phyloP scores from a whole-genome alignment of 2,797 vertebrate genomes.

The Crenichthys baileyi region DNA sequence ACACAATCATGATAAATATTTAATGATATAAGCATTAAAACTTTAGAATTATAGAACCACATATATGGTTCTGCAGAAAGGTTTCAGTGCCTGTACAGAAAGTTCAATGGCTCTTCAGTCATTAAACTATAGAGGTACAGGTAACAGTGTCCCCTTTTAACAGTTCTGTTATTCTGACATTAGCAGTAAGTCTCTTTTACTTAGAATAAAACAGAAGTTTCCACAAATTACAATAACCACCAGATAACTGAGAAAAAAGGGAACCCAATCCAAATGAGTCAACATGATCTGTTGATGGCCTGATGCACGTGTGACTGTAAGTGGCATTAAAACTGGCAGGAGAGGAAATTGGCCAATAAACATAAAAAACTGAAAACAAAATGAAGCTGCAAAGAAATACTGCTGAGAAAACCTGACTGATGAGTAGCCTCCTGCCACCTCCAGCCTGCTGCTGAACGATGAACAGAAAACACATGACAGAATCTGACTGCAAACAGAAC shows the following conservation, averaged over 20 bases:
- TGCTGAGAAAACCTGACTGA: neutral
- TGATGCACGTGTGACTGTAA: neutral
- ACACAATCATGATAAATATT: too few relatives aligned
- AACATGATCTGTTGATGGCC: neutral
- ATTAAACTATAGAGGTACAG: too few relatives aligned
- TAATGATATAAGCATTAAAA: too few relatives aligned
- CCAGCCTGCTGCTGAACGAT: neutral
- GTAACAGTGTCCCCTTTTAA: too few relatives aligned
- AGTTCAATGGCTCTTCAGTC: too few relatives aligned
- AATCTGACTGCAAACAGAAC: neutral
- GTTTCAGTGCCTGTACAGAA: too few relatives aligned
- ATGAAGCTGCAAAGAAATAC: neutral
- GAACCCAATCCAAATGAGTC: neutral
- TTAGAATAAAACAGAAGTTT: too few relatives aligned
- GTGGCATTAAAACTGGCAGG: neutral
- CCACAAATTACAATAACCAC: too few relatives aligned
- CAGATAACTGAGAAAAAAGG: neutral
- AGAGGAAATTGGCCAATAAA: slow-evolving; percentile 3
- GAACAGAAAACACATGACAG: neutral
- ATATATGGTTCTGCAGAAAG: too few relatives aligned
- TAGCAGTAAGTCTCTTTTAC: too few relatives aligned
- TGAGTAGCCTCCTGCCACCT: neutral
- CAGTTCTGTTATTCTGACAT: too few relatives aligned
- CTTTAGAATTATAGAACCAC: too few relatives aligned
- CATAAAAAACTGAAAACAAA: neutral